phyloP scores from a whole-genome alignment of 2,797 vertebrate species.

The Enteromius fasciolatus region DNA sequence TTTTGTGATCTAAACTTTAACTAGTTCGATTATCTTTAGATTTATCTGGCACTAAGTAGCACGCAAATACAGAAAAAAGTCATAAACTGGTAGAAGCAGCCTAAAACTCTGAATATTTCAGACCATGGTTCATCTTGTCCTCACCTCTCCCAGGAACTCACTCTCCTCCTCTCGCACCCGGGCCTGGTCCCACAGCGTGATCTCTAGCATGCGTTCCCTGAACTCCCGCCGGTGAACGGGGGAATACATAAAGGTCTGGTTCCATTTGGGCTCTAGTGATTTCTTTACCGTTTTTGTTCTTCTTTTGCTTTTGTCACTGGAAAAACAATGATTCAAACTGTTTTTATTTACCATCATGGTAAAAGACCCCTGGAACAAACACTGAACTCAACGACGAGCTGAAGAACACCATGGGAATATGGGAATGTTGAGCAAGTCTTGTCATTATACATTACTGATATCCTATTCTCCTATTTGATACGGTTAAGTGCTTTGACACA shows the following conservation, averaged over 20 bases:
- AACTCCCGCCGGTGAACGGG: constrained; percentile 92
- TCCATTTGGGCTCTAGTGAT: constrained; percentile 95
- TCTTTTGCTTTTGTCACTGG: constrained; percentile 93
- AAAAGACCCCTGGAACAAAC: constrained; percentile 67
- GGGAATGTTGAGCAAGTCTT: not conserved
- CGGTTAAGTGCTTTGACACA: too few relatives aligned
- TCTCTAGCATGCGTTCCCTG: constrained; percentile 91
- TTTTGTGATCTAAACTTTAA: not conserved
- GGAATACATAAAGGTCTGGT: constrained; percentile 97
- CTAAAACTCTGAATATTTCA: not conserved
- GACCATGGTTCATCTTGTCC: constrained; percentile 13
- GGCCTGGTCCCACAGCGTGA: constrained; percentile 97
- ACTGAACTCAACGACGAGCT: constrained; percentile 58
- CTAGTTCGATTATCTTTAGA: not conserved
- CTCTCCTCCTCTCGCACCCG: constrained; percentile 94
- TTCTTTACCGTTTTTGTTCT: constrained; percentile 98
- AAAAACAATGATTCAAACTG: constrained; percentile 84
- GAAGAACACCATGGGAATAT: not conserved
- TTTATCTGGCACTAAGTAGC: not conserved
- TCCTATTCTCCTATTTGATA: too few relatives aligned
- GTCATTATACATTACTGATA: too few relatives aligned
- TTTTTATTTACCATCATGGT: constrained; percentile 82
- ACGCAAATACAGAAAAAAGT: not conserved
- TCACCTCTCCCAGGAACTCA: constrained; percentile 96
- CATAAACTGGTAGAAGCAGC: not conserved